Percentiles rank a stretch among this genome's conserved stretches.
These are phyloP conservation scores for Lasaia peninsularis DNA, from an alignment of 1,140 invertebrate species.

Conservation along the genomic window DNA sequence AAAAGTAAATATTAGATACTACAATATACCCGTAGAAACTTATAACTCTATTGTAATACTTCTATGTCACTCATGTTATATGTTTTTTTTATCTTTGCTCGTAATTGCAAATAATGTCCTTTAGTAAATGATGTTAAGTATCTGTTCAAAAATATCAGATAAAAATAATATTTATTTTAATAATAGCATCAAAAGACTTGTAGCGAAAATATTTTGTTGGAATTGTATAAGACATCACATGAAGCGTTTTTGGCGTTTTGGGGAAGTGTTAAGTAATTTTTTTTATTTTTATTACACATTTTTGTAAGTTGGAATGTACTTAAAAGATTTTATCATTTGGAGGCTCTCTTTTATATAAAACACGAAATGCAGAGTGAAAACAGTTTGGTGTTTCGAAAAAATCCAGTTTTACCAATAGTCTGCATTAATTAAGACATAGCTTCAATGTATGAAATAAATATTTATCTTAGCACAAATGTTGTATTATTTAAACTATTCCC, in stretches of 20 bases:
- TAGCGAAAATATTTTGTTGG: constrained; percentile 3
- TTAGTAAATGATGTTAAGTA: too few species aligned
- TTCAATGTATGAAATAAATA: constrained; percentile 34
- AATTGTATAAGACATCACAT: not conserved
- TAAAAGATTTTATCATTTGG: constrained; percentile 38
- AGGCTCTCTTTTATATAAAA: constrained; percentile 43
- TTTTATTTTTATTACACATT: constrained; percentile 38
- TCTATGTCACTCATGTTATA: too few species aligned
- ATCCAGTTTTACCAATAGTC: constrained; percentile 2
- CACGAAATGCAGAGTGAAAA: constrained; percentile 15
- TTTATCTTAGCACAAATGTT: constrained; percentile 35
- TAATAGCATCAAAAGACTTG: not conserved
- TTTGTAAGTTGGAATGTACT: constrained; percentile 54
- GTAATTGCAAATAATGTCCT: too few species aligned
- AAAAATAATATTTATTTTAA: constrained; percentile 1
- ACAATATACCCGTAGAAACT: too few species aligned
- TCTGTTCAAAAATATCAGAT: too few species aligned
- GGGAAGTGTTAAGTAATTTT: constrained; percentile 22
- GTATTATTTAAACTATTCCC: constrained; percentile 34
- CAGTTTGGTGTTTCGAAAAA: not conserved
- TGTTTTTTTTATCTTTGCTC: too few species aligned
- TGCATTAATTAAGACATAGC: constrained; percentile 19
- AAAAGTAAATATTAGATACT: too few species aligned
- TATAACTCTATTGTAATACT: too few species aligned
- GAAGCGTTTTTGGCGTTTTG: not conserved